Conservation (phyloP, 2,888 invertebrate species). For the Psococerastis gibbosa region DNA sequence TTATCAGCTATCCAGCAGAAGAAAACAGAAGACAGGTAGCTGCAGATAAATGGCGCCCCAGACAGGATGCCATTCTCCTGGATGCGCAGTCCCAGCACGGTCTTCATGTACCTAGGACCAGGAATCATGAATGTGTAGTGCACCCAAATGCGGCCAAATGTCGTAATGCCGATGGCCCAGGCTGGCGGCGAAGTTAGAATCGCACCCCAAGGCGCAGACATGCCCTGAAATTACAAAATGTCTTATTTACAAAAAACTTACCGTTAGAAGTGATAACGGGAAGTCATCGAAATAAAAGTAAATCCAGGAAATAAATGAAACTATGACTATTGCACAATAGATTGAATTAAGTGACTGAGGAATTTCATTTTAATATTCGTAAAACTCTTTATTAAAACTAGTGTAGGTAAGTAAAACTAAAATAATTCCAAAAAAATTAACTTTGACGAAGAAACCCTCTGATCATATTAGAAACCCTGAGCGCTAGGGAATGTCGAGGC, state of each 20-base stretch:
- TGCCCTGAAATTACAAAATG: constrained; percentile 20
- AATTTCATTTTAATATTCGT: too few relatives aligned
- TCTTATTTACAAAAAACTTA: too few relatives aligned
- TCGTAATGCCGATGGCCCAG: constrained; percentile 51
- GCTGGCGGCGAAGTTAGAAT: constrained; percentile 44
- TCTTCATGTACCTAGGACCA: constrained; percentile 51
- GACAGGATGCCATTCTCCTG: constrained; percentile 48
- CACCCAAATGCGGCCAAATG: constrained; percentile 56
- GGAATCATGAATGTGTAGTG: constrained; percentile 52
- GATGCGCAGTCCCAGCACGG: constrained; percentile 44
- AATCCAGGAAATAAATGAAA: constrained; percentile 10
- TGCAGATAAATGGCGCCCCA: constrained; percentile 47
- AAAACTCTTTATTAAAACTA: too few relatives aligned
- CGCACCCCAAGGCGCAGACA: constrained; percentile 41
- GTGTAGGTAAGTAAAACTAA: too few relatives aligned
- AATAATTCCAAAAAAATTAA: too few relatives aligned
- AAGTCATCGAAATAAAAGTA: not conserved
- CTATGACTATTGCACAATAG: too few relatives aligned
- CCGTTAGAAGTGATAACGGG: constrained; percentile 11
- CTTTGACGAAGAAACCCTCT: too few relatives aligned
- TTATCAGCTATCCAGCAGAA: constrained; percentile 50
- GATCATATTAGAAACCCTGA: too few relatives aligned
- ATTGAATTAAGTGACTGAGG: too few relatives aligned
- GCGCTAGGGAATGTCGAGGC: too few relatives aligned
- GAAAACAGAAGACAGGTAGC: constrained; percentile 46